phyloP scores from a whole-genome alignment of 2,888 invertebrate species.

The Eurois occulta region DNA sequence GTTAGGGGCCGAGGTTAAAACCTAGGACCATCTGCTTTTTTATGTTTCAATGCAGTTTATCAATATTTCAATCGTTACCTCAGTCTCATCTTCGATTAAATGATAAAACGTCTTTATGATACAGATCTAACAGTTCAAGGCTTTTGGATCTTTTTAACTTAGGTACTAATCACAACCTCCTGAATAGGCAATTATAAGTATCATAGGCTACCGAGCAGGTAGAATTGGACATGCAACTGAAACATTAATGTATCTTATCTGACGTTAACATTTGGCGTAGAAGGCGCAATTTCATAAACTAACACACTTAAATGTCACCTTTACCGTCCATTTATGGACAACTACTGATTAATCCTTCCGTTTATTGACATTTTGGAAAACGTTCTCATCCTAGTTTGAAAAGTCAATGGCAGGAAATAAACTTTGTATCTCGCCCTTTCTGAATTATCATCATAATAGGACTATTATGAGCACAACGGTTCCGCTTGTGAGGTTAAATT shows the following conservation, averaged over 20 bases:
- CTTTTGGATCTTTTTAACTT: not conserved
- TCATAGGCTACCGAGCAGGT: not conserved
- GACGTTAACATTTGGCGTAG: constrained; percentile 13
- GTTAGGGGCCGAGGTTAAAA: not conserved
- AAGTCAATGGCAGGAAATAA: constrained; percentile 53
- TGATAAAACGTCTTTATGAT: constrained; percentile 15
- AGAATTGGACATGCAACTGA: not conserved
- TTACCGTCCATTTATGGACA: not conserved
- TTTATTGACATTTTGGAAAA: not conserved
- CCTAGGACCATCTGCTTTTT: constrained; percentile 1
- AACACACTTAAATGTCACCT: not conserved
- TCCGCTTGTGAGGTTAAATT: constrained; percentile 26
- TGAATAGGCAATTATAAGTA: not conserved
- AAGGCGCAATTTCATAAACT: not conserved
- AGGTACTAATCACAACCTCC: not conserved
- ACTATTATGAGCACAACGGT: too few species aligned
- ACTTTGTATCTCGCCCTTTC: constrained; percentile 24
- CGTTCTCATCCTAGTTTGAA: constrained; percentile 28
- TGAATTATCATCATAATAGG: not conserved
- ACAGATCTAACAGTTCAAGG: constrained; percentile 11
- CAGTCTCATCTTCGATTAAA: constrained; percentile 18
- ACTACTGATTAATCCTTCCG: constrained; percentile 6
- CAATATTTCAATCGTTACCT: constrained; percentile 25
- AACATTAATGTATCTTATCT: not conserved
- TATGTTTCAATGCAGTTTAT: constrained; percentile 21